phyloP scores from a whole-genome alignment of 2,888 invertebrate genomes.

The Drosophila paranaensis region DNA sequence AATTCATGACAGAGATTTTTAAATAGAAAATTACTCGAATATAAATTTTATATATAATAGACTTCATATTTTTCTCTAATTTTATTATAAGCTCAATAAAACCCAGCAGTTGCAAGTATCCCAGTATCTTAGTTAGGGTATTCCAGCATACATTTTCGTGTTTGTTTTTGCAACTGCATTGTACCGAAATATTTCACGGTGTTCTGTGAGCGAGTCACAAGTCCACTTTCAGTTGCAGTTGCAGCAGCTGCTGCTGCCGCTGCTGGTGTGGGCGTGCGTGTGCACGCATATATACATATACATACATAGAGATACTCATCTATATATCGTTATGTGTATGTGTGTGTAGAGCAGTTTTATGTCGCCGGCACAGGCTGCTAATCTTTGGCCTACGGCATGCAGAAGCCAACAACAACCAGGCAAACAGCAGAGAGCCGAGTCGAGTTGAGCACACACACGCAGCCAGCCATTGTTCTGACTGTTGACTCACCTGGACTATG shows the following conservation, averaged over 20 bases:
- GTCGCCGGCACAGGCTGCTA: constrained; percentile 61
- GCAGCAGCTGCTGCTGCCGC: constrained; percentile 5
- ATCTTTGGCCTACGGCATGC: constrained; percentile 67
- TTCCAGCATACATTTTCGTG: constrained; percentile 4
- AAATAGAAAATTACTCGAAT: too few relatives aligned
- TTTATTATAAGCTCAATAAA: too few relatives aligned
- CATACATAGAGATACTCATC: not conserved
- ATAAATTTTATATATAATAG: too few relatives aligned
- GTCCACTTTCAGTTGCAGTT: constrained; percentile 9
- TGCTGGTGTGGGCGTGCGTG: constrained; percentile 5
- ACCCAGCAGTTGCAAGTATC: not conserved
- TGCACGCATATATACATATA: not conserved
- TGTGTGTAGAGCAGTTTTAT: constrained; percentile 63
- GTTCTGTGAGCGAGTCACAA: constrained; percentile 18
- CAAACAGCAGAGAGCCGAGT: constrained; percentile 28
- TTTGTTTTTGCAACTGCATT: constrained; percentile 24
- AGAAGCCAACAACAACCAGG: constrained; percentile 56
- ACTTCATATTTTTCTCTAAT: too few relatives aligned
- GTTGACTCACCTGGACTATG: constrained; percentile 90
- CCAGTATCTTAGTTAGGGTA: not conserved
- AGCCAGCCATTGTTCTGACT: not conserved
- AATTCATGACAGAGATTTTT: too few relatives aligned
- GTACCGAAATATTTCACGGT: constrained; percentile 58
- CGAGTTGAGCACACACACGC: not conserved
- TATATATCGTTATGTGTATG: not conserved